Conservation (phyloP, 2,797 vertebrate species). For the Phataginus tetradactyla region DNA sequence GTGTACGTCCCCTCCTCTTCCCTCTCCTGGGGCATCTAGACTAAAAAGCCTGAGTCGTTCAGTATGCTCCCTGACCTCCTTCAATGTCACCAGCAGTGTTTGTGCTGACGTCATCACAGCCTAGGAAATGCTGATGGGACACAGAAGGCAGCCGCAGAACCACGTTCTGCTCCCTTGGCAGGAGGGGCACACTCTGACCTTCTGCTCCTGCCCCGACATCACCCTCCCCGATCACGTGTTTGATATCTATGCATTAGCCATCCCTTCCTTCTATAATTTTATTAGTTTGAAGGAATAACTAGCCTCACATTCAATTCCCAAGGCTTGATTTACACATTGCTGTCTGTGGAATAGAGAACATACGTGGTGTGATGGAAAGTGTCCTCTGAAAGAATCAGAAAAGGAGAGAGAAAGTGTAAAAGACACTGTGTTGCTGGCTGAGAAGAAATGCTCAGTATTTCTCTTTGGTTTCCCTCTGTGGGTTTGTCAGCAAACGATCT, state of each 20-base stretch:
- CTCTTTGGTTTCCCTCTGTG: slow-evolving; percentile 67
- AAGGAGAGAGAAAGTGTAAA: slow-evolving; percentile 61
- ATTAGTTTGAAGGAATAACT: background rate
- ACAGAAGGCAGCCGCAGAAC: background rate
- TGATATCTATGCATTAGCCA: background rate
- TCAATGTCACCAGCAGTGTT: background rate
- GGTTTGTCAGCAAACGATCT: slow-evolving; percentile 79
- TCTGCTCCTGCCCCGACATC: background rate
- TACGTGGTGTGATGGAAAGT: slow-evolving; percentile 72
- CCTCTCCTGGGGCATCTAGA: background rate
- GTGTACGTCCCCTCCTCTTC: background rate
- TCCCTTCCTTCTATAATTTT: background rate
- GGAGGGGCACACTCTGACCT: background rate
- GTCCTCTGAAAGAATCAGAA: background rate
- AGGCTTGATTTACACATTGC: background rate
- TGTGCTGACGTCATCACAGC: background rate
- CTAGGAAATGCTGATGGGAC: background rate
- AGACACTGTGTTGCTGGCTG: background rate
- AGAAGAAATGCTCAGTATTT: slow-evolving; percentile 51
- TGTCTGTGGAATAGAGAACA: slow-evolving; percentile 71
- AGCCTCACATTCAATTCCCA: background rate
- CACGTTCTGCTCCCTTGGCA: background rate
- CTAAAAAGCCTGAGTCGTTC: background rate
- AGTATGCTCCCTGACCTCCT: background rate
- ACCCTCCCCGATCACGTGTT: background rate